These are phyloP conservation scores for Carcina quercana DNA, from an alignment of 2,888 invertebrate species.

Conservation along the genomic window DNA sequence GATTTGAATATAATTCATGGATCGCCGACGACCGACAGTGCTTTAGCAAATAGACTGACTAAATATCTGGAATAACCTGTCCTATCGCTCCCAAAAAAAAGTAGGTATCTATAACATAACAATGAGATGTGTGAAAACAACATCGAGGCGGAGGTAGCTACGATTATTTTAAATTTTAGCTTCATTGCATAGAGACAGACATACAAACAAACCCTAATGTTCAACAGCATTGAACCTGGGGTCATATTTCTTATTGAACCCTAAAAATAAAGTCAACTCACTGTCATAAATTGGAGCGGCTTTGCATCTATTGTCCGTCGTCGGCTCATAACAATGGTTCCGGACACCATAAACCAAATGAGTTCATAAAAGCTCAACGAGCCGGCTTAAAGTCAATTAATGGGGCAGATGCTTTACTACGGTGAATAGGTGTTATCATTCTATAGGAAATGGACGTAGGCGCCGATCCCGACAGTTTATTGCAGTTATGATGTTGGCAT, in stretches of 20 bases:
- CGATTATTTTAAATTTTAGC: no score
- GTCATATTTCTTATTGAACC: not conserved
- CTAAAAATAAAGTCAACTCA: constrained; percentile 27
- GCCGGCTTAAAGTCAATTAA: constrained; percentile 52
- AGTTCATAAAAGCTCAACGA: constrained; percentile 52
- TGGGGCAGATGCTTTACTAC: constrained; percentile 34
- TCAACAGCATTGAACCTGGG: no score
- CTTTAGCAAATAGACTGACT: no score
- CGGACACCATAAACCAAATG: constrained; percentile 49
- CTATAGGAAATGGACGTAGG: no score
- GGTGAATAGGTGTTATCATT: constrained; percentile 2
- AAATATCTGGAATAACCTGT: no score
- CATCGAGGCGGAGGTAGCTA: no score
- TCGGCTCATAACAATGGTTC: constrained; percentile 31
- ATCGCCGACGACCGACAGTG: no score
- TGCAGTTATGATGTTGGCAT: not conserved
- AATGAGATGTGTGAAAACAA: no score
- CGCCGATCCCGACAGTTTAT: not conserved
- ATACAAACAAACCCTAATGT: not conserved
- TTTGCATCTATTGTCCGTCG: constrained; percentile 30
- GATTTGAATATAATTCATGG: no score
- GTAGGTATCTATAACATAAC: no score
- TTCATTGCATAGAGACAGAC: not conserved
- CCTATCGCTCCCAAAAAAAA: no score
- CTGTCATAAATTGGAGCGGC: constrained; percentile 35